Evolutionary conservation across 64 coral and sea anemone species (phyloP), one percentile per base, ranked within the genome.

Genomic region (Orbicella faveolata): DNA sequence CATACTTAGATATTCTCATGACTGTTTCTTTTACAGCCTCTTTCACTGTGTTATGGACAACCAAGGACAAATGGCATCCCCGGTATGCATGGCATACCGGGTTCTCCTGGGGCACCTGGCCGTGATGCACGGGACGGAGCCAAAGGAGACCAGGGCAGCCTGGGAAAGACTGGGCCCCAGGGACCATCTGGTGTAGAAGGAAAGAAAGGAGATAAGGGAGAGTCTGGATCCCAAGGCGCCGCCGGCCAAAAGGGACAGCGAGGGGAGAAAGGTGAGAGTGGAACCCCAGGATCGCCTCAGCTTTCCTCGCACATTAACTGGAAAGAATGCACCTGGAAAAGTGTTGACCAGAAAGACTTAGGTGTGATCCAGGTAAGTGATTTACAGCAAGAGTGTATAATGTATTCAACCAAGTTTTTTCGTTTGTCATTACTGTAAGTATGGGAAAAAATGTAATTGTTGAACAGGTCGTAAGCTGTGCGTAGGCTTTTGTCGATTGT

Each of bases 321-420:
- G 88, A 90, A 90, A 34, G 76, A 90, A 18, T 90, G 88, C 35
- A 65, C 77, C 8, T 90, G 88, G 88, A 90, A 81, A 64, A 64
- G 41, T 51, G 37, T 7, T 11, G 88, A 90, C 63, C 23, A 17
- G 9, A 80, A 61, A 82, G 78, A 90, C 36, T 23, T 16, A 33
- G 88, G 88, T 18, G 48, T 72, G n/a, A 81, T 90, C 23, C 35
- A 90, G 20, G 88, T 81, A 79, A 34, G 34, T 41, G 6, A 48
- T 48, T 6, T 6, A 48, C 41, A 6, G 41, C 41, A 48, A 3
- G 41, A 39, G 4, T 4, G 37, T 39, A 4, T 4, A 2, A 39
- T 1, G 37, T 39, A 39, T 39, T 39, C 1, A 39, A 4, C 37
- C 1, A 48, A 6, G 2, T 48, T 48, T n/a, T n/a, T n/a, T n/a